These are phyloP conservation scores for Trilocha varians DNA, from an alignment of 2,888 invertebrate genomes.

Conservation along the genomic window DNA sequence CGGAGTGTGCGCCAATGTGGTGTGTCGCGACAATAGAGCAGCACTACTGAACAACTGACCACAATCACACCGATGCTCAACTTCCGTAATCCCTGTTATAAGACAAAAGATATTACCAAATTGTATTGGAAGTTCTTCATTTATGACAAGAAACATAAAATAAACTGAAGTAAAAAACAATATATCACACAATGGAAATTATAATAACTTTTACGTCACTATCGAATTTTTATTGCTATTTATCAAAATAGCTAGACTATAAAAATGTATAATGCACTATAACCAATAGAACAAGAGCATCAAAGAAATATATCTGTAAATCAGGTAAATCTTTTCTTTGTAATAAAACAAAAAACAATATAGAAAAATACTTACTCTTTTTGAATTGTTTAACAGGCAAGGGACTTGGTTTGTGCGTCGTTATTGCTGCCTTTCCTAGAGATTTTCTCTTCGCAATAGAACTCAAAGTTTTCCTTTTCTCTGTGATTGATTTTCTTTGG, in stretches of 20 bases:
- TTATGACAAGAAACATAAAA: no score
- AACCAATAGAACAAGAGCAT: no score
- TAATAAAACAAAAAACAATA: neutral
- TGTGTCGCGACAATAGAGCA: constrained; percentile 54
- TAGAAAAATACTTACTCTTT: constrained; percentile 44
- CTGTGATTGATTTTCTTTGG: constrained; percentile 31
- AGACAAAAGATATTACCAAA: neutral
- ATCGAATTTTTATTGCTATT: no score
- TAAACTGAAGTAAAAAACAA: no score
- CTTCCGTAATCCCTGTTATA: constrained; percentile 34
- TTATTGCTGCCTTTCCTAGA: constrained; percentile 29
- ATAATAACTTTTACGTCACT: no score
- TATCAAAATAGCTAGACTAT: no score
- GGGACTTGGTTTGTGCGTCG: constrained; percentile 30
- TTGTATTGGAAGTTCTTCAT: no score
- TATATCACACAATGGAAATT: no score
- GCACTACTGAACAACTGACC: constrained; percentile 62
- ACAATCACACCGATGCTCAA: constrained; percentile 68
- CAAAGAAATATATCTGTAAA: no score
- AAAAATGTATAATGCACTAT: no score
- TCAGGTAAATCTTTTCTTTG: neutral
- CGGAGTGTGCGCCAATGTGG: constrained; percentile 63
- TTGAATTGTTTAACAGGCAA: constrained; percentile 37
- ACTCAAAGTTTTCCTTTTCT: constrained; percentile 46
- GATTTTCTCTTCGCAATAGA: constrained; percentile 55